Evolutionary conservation across 2,113 vertebrate species (phyloP).

Genomic region (Malurus elegans): DNA sequence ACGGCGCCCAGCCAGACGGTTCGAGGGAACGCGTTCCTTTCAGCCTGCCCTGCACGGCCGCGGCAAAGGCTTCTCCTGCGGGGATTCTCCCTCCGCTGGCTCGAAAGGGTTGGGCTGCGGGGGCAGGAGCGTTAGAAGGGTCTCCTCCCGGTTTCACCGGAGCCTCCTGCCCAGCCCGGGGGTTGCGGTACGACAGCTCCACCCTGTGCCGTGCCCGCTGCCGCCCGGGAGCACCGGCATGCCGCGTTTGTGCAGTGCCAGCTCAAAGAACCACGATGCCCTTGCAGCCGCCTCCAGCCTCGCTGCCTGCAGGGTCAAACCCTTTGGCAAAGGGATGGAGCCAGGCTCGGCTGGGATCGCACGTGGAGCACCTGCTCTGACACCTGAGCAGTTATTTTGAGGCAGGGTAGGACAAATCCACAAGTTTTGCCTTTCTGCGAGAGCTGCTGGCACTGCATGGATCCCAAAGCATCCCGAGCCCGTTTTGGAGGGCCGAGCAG

Average conservation of each 20-base stretch:
- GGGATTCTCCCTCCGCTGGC: background rate
- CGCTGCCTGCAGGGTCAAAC: background rate
- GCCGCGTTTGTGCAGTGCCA: background rate
- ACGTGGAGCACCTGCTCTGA: background rate
- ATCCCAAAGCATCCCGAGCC: background rate
- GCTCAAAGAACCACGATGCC: background rate
- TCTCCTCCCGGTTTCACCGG: background rate
- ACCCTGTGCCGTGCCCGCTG: background rate
- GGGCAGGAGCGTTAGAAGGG: background rate
- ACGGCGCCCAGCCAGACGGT: background rate
- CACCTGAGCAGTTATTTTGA: background rate
- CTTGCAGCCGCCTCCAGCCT: background rate
- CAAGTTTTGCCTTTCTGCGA: background rate
- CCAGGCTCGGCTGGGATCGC: background rate
- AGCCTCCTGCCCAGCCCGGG: background rate
- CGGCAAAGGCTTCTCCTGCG: background rate
- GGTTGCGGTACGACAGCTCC: background rate
- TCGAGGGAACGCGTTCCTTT: background rate
- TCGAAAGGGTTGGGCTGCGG: background rate
- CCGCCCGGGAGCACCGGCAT: background rate
- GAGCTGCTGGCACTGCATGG: background rate
- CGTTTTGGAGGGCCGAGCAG: rapidly evolving
- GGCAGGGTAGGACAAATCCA: background rate
- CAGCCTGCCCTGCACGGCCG: background rate
- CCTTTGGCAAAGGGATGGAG: background rate